phyloP scores from a whole-genome alignment of 2,888 invertebrate species.

The Callyntrura guangdongensis region DNA sequence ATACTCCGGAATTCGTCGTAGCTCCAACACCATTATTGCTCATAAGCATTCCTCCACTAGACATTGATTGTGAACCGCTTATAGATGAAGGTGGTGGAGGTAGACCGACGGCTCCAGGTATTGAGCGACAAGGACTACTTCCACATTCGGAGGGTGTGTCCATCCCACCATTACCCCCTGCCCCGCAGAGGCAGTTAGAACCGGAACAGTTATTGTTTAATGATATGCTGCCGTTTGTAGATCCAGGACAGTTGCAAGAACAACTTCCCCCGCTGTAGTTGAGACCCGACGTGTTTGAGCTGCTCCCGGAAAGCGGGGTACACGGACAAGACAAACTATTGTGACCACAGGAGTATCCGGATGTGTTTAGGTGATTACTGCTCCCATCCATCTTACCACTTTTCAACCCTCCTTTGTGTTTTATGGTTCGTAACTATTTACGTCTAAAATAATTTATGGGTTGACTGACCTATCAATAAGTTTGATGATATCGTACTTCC shows the following conservation, averaged over 20 bases:
- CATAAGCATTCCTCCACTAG: slow-evolving; percentile 32
- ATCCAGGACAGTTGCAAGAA: slow-evolving; percentile 69
- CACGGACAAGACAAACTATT: slow-evolving; percentile 72
- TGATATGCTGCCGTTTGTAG: slow-evolving; percentile 73
- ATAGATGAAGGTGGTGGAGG: slow-evolving; percentile 49
- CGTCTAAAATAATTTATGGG: not conserved
- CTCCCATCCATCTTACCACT: slow-evolving; percentile 67
- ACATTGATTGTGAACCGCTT: not conserved
- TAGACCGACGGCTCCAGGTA: slow-evolving; percentile 57
- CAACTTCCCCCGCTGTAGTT: slow-evolving; percentile 72
- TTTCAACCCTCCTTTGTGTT: not conserved
- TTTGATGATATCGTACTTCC: slow-evolving; percentile 29
- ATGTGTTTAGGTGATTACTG: slow-evolving; percentile 59
- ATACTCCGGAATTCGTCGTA: slow-evolving; percentile 28
- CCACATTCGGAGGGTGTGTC: slow-evolving; percentile 74
- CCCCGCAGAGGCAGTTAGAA: slow-evolving; percentile 65
- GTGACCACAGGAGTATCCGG: slow-evolving; percentile 69
- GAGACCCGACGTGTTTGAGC: slow-evolving; percentile 66
- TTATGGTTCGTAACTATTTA: too few species aligned
- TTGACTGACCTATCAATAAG: slow-evolving; percentile 22
- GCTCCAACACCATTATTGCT: slow-evolving; percentile 47
- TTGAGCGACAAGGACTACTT: slow-evolving; percentile 70
- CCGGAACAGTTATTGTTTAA: slow-evolving; percentile 70
- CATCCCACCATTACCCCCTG: slow-evolving; percentile 63
- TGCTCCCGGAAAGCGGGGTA: slow-evolving; percentile 66